phyloP scores from a whole-genome alignment of 2,113 vertebrate species.

The Nerophis lumbriciformis region DNA sequence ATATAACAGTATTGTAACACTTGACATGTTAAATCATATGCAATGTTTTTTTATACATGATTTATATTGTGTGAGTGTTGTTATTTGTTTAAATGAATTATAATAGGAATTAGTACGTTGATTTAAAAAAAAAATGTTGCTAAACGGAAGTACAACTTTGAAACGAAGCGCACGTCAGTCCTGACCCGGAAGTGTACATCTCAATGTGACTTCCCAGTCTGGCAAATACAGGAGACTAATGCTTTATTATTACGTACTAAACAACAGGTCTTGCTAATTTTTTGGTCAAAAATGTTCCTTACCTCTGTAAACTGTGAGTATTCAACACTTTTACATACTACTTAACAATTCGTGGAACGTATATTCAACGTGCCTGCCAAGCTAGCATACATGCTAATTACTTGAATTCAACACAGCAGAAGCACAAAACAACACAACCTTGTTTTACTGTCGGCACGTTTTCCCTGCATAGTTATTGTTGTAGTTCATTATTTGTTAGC shows the following conservation, averaged over 20 bases:
- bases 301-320: constrained; percentile 71
- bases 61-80: neutral
- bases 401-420: too few species aligned
- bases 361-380: neutral
- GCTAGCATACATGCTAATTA: neutral
- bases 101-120: neutral
- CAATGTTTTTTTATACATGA: too few species aligned
- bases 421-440: too few species aligned
- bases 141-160: neutral
- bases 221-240: neutral
- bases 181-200: constrained; percentile 37
- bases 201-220: constrained; percentile 61
- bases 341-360: neutral
- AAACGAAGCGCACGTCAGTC: too few species aligned
- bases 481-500: too few species aligned
- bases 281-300: constrained; percentile 62
- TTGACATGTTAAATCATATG: too few species aligned
- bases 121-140: neutral
- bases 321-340: neutral
- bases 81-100: neutral
- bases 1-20: too few species aligned
- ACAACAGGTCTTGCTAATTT: neutral
- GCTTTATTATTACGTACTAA: neutral
- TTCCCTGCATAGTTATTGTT: too few species aligned
- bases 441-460: too few species aligned